phyloP scores from a whole-genome alignment of 2,888 invertebrate genomes.

The Drosophila mulleri region DNA sequence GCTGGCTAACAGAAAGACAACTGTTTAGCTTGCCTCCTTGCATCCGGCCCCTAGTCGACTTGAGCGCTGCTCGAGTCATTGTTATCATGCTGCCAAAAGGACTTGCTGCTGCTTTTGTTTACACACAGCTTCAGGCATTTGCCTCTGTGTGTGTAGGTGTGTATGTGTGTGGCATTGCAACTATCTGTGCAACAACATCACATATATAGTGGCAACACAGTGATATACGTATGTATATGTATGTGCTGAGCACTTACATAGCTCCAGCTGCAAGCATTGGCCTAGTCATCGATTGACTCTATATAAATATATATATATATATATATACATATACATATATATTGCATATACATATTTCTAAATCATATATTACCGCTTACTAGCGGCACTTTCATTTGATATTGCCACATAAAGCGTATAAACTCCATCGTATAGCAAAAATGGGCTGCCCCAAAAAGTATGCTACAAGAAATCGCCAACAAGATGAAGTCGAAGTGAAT shows the following conservation, averaged over 20 bases:
- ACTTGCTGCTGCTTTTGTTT: constrained; percentile 60
- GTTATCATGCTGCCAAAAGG: constrained; percentile 48
- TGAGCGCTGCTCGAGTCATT: constrained; percentile 37
- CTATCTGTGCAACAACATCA: constrained; percentile 9
- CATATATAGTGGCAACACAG: constrained; percentile 35
- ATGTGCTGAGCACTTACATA: constrained; percentile 32
- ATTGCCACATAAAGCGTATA: neutral
- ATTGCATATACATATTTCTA: neutral
- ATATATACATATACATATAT: neutral
- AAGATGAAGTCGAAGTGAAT: constrained; percentile 1
- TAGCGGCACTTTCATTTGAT: neutral
- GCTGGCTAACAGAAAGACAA: constrained; percentile 21
- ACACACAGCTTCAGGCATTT: constrained; percentile 60
- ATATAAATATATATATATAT: neutral
- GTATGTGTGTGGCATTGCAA: constrained; percentile 15
- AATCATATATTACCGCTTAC: neutral
- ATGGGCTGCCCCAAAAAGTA: constrained; percentile 10
- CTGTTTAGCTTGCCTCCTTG: constrained; percentile 34
- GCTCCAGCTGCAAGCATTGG: constrained; percentile 32
- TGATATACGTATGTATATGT: constrained; percentile 32
- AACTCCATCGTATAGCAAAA: neutral
- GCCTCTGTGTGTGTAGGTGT: constrained; percentile 10
- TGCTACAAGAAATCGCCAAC: constrained; percentile 22
- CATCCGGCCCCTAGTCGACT: constrained; percentile 15
- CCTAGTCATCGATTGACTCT: constrained; percentile 38